Base-by-base conservation (phyloP, 2,797 vertebrate species). In the Melanotaenia trifasciata region DNA sequence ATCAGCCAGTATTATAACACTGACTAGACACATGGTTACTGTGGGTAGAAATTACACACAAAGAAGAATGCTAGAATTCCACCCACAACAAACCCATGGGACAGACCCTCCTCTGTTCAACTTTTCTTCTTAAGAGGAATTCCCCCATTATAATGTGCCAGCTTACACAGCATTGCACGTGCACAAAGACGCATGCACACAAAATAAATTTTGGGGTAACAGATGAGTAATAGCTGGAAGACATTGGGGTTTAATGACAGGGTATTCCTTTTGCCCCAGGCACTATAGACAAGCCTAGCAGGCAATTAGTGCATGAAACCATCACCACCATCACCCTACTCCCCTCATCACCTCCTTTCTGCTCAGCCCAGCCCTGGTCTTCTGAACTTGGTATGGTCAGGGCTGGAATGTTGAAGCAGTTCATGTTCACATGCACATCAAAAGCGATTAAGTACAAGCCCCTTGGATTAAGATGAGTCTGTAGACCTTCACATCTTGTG, bases 341-440 rank as follows among this genome's bases (percentile, higher is more conserved):
- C 53, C 54, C 47, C 62, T 70, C 56, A 66, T 53, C 70, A 28
- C 69, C 71, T 58, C 53, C 79, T 70, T 60, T 73, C 58, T 69
- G 45, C 58, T 77, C 67, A 68, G 76, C 47, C 70, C 64, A 71
- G 75, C 70, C 85, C 78, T 79, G 78, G 70, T 88, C 87, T 68
- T 84, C 81, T 85, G 83, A 90, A 91, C 91, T 72, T 70, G 80
- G 76, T 88, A 58, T 86, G 85, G 84, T 73, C 78, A 74, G 78
- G 81, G 79, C 80, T 85, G 87, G 84, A 91, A 87, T 81, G 64
- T 81, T 78, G 84, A 85, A 86, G 84, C 79, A 80, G 84, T 84
- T 92, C 76, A 82, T 84, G 87, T 93, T 94, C 90, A 90, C 84
- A 93, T 85, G 89, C 86, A 93, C 90, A 93, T 94, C 92, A 93